A percentile compares a stretch with the other conserved stretches of the same genome.
Evolutionary conservation across 2,113 vertebrate species (phyloP).

Genomic region (Grallaria varia): DNA sequence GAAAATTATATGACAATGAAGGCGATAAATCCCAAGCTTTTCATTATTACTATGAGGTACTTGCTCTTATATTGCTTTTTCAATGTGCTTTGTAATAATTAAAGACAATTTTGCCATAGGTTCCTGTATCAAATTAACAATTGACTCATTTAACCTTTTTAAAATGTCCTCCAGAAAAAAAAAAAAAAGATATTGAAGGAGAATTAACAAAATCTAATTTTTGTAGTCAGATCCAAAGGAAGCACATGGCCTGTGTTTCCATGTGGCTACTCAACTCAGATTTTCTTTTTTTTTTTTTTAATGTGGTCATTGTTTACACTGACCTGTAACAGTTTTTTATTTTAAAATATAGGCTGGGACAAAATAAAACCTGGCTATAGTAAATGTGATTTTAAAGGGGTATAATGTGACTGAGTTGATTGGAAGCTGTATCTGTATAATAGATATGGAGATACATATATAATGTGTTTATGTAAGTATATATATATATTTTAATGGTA

Average conservation of each 20-base stretch:
- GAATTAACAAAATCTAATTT: not conserved
- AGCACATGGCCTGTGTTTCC: not conserved
- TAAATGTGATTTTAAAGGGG: not conserved
- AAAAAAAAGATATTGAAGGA: not conserved
- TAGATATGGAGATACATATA: not conserved
- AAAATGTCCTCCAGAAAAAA: not conserved
- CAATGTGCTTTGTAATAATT: not conserved
- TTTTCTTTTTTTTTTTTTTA: not conserved
- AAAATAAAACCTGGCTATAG: not conserved
- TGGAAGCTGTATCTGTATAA: not conserved
- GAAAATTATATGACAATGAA: slow-evolving; percentile 86
- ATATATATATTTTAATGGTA: not conserved
- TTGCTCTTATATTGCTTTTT: not conserved
- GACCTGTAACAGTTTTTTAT: not conserved
- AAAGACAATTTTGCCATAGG: not conserved
- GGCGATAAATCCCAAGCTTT: slow-evolving; percentile 96
- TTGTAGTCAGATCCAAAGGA: not conserved
- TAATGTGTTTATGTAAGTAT: not conserved
- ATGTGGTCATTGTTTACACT: not conserved
- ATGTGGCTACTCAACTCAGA: not conserved
- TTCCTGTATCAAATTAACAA: not conserved
- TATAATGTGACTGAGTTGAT: not conserved
- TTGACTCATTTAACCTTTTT: not conserved
- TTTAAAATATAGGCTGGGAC: not conserved
- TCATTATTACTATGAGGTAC: slow-evolving; percentile 93